phyloP scores from a whole-genome alignment of 2,888 invertebrate genomes.

The Perizoma affinitatum region DNA sequence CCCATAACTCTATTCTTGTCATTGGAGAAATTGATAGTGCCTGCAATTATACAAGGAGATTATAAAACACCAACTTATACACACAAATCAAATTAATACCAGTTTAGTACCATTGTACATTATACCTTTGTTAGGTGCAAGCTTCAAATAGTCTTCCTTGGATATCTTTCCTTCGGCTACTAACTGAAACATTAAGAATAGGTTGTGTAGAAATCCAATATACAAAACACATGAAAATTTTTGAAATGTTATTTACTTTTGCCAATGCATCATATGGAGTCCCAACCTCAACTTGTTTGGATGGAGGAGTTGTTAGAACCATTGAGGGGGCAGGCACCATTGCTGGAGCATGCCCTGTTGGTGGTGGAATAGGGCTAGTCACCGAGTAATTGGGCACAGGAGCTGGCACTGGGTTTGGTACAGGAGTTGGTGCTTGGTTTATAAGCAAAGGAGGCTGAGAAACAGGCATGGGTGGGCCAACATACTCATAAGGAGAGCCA shows the following conservation, averaged over 20 bases:
- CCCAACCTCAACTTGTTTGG: slow-evolving; percentile 35
- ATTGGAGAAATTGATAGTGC: slow-evolving; percentile 53
- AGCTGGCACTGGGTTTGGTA: slow-evolving; percentile 47
- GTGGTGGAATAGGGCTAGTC: slow-evolving; percentile 37
- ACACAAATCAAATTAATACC: not conserved
- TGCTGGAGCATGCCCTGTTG: slow-evolving; percentile 36
- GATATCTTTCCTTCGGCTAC: slow-evolving; percentile 77
- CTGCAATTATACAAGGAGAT: slow-evolving; percentile 54
- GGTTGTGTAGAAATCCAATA: slow-evolving; percentile 18
- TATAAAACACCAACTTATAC: slow-evolving; percentile 2
- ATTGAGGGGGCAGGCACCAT: slow-evolving; percentile 51
- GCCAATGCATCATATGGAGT: slow-evolving; percentile 72
- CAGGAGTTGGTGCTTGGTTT: slow-evolving; percentile 48
- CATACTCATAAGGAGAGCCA: slow-evolving; percentile 54
- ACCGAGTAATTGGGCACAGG: slow-evolving; percentile 33
- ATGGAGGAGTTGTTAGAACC: slow-evolving; percentile 40
- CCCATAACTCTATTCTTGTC: slow-evolving; percentile 59
- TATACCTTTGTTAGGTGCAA: slow-evolving; percentile 76
- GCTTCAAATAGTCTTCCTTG: slow-evolving; percentile 74
- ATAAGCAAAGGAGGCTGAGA: slow-evolving; percentile 31
- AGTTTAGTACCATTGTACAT: slow-evolving; percentile 1
- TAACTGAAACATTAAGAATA: slow-evolving; percentile 69
- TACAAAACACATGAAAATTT: slow-evolving; percentile 8
- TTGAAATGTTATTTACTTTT: slow-evolving; percentile 61
- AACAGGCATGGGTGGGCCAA: slow-evolving; percentile 44